A percentile compares a stretch with the other conserved stretches of the same genome.
These are phyloP conservation scores for Neoscelio sp. DNA, from an alignment of 2,888 invertebrate genomes.

Conservation along the genomic window DNA sequence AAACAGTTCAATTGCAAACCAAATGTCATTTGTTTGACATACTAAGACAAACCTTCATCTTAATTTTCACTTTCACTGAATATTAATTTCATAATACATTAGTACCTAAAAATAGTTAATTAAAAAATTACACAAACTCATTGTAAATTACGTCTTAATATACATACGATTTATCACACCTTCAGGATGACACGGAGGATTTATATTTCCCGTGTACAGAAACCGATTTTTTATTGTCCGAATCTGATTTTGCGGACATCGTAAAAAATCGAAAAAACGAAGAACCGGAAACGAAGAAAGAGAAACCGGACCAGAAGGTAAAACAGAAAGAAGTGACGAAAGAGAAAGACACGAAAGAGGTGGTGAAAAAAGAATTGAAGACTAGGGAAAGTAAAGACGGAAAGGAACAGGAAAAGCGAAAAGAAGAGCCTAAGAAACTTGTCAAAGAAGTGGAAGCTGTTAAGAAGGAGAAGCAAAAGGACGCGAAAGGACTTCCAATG, in stretches of 20 bases:
- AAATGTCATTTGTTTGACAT: no score
- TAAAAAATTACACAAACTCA: no score
- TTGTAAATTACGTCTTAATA: no score
- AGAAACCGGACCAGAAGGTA: conserved; percentile 75
- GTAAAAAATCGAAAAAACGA: conserved; percentile 85
- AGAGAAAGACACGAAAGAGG: conserved; percentile 80
- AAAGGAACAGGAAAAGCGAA: conserved; percentile 80
- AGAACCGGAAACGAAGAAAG: conserved; percentile 76
- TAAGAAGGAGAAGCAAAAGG: conserved; percentile 80
- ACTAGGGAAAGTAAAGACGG: conserved; percentile 76
- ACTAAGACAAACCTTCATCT: no score
- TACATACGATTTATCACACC: conserved; percentile 12
- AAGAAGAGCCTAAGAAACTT: conserved; percentile 80
- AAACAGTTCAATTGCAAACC: no score
- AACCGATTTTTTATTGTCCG: conserved; percentile 85
- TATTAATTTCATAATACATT: no score
- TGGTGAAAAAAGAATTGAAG: conserved; percentile 76
- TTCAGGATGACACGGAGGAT: conserved; percentile 86
- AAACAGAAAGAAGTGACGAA: conserved; percentile 80
- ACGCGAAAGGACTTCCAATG: conserved; percentile 78
- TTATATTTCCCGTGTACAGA: conserved; percentile 87
- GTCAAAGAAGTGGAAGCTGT: conserved; percentile 78
- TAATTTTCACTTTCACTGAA: no score
- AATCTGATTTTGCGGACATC: conserved; percentile 84
- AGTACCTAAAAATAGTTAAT: no score